These are phyloP conservation scores for Glandiceps talaboti DNA, from an alignment of 53 echinoderm and acorn worm species.

Conservation along the genomic window DNA sequence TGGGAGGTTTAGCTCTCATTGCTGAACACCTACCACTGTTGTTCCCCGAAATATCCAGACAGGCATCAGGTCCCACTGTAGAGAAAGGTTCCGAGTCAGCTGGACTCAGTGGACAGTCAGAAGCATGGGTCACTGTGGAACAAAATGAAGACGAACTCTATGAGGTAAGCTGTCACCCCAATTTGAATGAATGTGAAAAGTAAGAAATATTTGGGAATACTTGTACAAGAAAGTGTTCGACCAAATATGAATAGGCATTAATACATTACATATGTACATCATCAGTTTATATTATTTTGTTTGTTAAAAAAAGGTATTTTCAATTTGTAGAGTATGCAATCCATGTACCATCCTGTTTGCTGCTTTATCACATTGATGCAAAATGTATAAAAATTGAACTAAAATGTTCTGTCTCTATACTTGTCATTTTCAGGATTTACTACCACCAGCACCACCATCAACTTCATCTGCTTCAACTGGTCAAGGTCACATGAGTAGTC, in stretches of 20 bases:
- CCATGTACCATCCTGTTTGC: too few relatives aligned
- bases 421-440: neutral
- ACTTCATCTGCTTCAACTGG: neutral
- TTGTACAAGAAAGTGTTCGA: too few relatives aligned
- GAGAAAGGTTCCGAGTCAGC: constrained; percentile 2
- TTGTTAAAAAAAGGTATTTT: too few relatives aligned
- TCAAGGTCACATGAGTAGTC: neutral
- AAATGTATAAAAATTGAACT: too few relatives aligned
- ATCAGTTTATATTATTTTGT: too few relatives aligned
- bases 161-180: neutral
- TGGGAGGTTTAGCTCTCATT: constrained; percentile 93
- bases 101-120: neutral
- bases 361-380: too few relatives aligned
- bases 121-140: neutral
- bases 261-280: too few relatives aligned
- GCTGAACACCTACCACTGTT: constrained; percentile 92
- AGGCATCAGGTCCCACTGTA: neutral
- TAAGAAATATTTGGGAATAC: too few relatives aligned
- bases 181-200: too few relatives aligned
- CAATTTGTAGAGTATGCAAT: too few relatives aligned
- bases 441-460: neutral
- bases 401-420: too few relatives aligned
- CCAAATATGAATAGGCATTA: too few relatives aligned
- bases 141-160: neutral
- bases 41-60: constrained; percentile 33